Evolutionary conservation across 2,888 invertebrate species (phyloP).

Genomic region (Keiferia lycopersicella): DNA sequence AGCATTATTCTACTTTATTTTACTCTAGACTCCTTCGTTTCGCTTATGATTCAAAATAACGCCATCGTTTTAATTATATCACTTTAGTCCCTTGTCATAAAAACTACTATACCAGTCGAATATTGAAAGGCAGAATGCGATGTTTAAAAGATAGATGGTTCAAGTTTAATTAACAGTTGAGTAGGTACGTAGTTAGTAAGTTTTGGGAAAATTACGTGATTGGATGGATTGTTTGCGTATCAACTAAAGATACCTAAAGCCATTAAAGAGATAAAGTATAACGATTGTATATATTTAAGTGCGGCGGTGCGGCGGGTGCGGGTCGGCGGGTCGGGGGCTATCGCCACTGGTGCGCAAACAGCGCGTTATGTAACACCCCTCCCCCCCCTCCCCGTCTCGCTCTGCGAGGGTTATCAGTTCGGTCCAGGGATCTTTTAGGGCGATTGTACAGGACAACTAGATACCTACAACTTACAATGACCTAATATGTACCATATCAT

Average conservation of each 20-base stretch:
- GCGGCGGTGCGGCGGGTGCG: background rate
- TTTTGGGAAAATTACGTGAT: background rate
- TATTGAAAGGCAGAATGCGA: too few relatives aligned
- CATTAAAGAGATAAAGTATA: background rate
- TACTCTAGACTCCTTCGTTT: too few relatives aligned
- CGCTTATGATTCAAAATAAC: too few relatives aligned
- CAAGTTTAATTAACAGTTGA: too few relatives aligned
- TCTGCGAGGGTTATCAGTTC: background rate
- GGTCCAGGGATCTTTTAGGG: background rate
- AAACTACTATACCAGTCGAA: too few relatives aligned
- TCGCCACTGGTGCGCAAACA: background rate
- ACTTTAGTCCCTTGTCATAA: too few relatives aligned
- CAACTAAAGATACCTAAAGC: background rate
- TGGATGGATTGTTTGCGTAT: background rate
- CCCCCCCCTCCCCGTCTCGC: background rate
- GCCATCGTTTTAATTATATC: too few relatives aligned
- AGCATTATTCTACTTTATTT: too few relatives aligned
- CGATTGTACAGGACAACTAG: background rate
- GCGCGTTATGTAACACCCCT: background rate
- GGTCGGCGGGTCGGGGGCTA: slow-evolving; percentile 5
- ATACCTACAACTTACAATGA: too few relatives aligned
- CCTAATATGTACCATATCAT: too few relatives aligned
- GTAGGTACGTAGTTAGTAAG: too few relatives aligned
- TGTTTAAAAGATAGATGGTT: too few relatives aligned
- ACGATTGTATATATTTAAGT: background rate